Conservation (phyloP, 1,140 invertebrate species). For the Megalonaias nervosa region DNA sequence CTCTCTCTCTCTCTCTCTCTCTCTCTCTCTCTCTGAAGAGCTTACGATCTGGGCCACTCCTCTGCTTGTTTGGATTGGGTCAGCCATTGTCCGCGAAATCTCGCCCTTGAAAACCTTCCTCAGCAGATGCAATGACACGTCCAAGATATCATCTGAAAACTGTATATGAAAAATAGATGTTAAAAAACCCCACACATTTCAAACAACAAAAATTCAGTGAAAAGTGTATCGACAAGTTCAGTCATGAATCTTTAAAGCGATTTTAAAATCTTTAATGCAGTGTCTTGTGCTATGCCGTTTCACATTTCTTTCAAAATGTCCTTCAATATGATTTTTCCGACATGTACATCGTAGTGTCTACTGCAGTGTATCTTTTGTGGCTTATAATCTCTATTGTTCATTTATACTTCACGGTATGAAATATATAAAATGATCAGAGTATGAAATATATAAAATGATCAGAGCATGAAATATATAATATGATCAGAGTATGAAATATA, state of each 20-base stretch:
- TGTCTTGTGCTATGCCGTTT: neutral
- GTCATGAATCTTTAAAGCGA: neutral
- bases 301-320: no score
- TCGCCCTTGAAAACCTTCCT: conserved; percentile 16
- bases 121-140: conserved; percentile 24
- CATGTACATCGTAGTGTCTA: no score
- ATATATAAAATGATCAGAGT: no score
- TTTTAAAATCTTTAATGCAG: no score
- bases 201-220: neutral
- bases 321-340: no score
- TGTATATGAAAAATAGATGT: conserved; percentile 6
- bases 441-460: no score
- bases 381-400: no score
- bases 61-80: conserved; percentile 19
- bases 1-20: neutral
- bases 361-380: no score
- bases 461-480: no score
- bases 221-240: neutral
- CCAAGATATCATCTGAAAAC: conserved; percentile 37
- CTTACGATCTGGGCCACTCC: conserved; percentile 30
- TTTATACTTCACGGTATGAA: no score
- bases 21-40: neutral
- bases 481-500: no score
- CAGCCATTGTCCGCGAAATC: conserved; percentile 11
- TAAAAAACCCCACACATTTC: no score